Conservation (phyloP, 2,797 vertebrate genomes). For the Enoplosus armatus region DNA sequence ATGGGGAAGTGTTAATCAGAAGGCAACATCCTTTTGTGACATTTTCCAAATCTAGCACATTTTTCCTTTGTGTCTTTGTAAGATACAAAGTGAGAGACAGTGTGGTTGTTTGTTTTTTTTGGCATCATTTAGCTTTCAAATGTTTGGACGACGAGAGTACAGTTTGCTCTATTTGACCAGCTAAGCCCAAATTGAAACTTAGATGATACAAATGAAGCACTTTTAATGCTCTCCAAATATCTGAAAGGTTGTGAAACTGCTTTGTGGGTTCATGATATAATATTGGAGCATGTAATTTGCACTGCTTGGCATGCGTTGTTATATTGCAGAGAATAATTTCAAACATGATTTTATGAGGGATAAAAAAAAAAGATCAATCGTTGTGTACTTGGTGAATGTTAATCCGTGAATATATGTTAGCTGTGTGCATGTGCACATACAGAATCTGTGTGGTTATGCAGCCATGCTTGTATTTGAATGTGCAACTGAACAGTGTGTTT, state of each 20-base stretch:
- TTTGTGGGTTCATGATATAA: conserved; percentile 19
- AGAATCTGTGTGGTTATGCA: conserved; percentile 9
- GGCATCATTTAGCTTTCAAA: conserved; percentile 30
- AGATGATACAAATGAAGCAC: background rate
- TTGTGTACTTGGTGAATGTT: too few relatives aligned
- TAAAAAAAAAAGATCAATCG: too few relatives aligned
- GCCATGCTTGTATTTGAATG: conserved; percentile 43
- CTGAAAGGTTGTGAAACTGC: conserved; percentile 28
- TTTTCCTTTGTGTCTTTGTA: background rate
- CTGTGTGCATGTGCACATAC: conserved; percentile 44
- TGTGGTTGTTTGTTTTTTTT: background rate
- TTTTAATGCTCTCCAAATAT: conserved; percentile 42
- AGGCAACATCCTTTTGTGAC: background rate
- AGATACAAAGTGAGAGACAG: background rate
- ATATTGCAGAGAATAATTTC: background rate
- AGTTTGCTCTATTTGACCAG: background rate
- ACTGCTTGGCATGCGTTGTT: conserved; percentile 12
- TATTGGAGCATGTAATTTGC: conserved; percentile 7
- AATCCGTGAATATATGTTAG: conserved; percentile 1
- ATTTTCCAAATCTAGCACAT: background rate
- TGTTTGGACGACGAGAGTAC: conserved; percentile 24
- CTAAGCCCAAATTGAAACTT: background rate
- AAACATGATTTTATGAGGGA: conserved; percentile 4
- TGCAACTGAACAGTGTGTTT: conserved; percentile 59
- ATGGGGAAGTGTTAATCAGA: conserved; percentile 41